Evolutionary conservation across 2,888 invertebrate species (phyloP).

Genomic region (Leucania comma): DNA sequence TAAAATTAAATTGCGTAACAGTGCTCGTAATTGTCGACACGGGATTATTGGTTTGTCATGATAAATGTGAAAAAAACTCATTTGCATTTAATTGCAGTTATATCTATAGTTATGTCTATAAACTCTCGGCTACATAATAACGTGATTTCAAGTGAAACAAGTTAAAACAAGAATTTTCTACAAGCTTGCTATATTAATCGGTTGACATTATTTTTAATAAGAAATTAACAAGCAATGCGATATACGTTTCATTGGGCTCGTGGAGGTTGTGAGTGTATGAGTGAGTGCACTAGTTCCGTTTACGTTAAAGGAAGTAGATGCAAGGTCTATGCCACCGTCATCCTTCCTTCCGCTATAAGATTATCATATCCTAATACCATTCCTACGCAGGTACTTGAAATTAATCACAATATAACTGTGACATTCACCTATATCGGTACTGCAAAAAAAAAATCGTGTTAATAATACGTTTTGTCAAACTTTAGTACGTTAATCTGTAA

Average conservation of each 20-base stretch:
- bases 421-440: slow-evolving; percentile 56
- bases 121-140: slow-evolving; percentile 17
- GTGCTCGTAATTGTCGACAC: slow-evolving; percentile 16
- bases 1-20: slow-evolving; percentile 42
- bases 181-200: slow-evolving; percentile 39
- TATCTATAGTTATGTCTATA: background rate
- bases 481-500: slow-evolving; percentile 37
- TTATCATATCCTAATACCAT: slow-evolving; percentile 65
- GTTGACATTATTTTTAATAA: slow-evolving; percentile 64
- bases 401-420: slow-evolving; percentile 32
- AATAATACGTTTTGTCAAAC: slow-evolving; percentile 43
- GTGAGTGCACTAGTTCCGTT: slow-evolving; percentile 72
- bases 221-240: slow-evolving; percentile 50
- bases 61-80: slow-evolving; percentile 36
- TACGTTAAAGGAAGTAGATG: slow-evolving; percentile 79
- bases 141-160: slow-evolving; percentile 57
- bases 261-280: slow-evolving; percentile 47
- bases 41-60: slow-evolving; percentile 35
- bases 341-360: slow-evolving; percentile 83
- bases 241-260: slow-evolving; percentile 68
- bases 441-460: slow-evolving; percentile 33
- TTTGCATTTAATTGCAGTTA: slow-evolving; percentile 32
- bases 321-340: slow-evolving; percentile 77
- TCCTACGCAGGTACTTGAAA: slow-evolving; percentile 19
- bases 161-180: slow-evolving; percentile 50